Percentiles rank a stretch among this genome's conserved stretches.
phyloP scores from a whole-genome alignment of 2,113 vertebrate species.

The Neofelis nebulosa region DNA sequence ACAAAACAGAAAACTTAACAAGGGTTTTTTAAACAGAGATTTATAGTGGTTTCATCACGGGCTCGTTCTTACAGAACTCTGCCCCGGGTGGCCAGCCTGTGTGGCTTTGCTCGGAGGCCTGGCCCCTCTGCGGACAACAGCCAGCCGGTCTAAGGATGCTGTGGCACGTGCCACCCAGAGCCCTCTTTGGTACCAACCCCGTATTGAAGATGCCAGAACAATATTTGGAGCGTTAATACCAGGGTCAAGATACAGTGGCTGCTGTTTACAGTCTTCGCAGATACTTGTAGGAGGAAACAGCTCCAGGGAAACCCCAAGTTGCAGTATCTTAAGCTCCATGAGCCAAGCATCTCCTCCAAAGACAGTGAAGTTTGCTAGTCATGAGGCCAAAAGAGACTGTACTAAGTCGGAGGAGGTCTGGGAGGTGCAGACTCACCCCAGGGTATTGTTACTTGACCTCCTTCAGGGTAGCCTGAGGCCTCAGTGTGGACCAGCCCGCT shows the following conservation, averaged over 20 bases:
- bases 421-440: neutral
- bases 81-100: conserved; percentile 70
- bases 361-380: neutral
- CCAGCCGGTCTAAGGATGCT: neutral
- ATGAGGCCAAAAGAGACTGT: neutral
- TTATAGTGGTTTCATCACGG: conserved; percentile 73
- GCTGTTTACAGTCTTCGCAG: neutral
- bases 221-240: neutral
- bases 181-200: neutral
- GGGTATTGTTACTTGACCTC: neutral
- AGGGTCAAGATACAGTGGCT: neutral
- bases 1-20: conserved; percentile 77
- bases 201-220: neutral
- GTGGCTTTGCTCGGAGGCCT: neutral
- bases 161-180: neutral
- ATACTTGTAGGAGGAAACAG: neutral
- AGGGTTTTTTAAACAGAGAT: conserved; percentile 79
- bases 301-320: neutral
- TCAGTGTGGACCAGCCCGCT: neutral
- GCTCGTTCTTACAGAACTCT: conserved; percentile 38
- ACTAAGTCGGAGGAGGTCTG: neutral
- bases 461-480: neutral
- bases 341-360: neutral
- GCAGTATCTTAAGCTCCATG: neutral
- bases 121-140: neutral